Percentiles rank a stretch among this genome's conserved stretches.
Conservation (phyloP, 2,113 vertebrate species). For the Athene cunicularia region DNA sequence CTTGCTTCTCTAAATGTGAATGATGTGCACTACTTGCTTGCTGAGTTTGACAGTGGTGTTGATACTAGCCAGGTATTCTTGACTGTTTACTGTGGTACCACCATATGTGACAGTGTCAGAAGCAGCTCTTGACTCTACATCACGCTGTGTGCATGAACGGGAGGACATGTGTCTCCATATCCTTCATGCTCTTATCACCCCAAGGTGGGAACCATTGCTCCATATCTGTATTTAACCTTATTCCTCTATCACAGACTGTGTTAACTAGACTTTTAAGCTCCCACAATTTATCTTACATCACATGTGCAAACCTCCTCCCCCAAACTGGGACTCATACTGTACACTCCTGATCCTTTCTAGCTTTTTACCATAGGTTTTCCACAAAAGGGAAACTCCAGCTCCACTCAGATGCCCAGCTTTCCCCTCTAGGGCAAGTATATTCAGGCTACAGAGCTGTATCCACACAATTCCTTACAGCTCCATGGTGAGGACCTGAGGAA, state of each 20-base stretch:
- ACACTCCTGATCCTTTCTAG: not conserved
- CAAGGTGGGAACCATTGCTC: not conserved
- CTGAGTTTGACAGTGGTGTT: not conserved
- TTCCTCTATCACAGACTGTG: not conserved
- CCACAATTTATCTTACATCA: not conserved
- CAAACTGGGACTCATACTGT: not conserved
- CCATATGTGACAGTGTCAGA: not conserved
- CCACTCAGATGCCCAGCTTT: not conserved
- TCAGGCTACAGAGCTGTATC: not conserved
- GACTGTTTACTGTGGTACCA: not conserved
- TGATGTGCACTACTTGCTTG: not conserved
- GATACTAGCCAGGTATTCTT: not conserved
- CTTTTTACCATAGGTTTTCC: not conserved
- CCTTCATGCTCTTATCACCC: not conserved
- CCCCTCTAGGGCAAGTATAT: not conserved
- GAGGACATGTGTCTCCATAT: not conserved
- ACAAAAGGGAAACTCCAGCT: not conserved
- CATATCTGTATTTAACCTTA: not conserved
- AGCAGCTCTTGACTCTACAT: not conserved
- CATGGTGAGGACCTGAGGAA: not conserved
- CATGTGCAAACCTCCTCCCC: not conserved
- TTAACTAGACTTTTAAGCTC: not conserved
- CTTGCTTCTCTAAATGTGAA: not conserved
- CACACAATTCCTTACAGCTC: not conserved
- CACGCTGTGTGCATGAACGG: not conserved